Conservation (phyloP, 1,140 invertebrate species). For the Brachionus asplanchnoidis region DNA sequence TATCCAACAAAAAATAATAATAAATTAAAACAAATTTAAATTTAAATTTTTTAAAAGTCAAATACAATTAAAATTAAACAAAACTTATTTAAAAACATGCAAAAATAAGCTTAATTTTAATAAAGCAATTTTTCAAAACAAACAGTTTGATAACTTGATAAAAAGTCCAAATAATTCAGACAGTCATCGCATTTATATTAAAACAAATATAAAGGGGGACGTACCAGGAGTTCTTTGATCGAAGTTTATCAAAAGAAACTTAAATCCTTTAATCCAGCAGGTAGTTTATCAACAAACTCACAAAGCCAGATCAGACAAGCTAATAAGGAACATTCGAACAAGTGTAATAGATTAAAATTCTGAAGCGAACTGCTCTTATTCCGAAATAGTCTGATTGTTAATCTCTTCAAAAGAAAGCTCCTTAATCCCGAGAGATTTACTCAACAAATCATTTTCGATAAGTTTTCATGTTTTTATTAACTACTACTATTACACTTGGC, state of each 20-base stretch:
- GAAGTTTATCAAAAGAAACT: not conserved
- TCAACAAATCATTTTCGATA: not conserved
- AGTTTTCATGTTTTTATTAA: conserved; percentile 22
- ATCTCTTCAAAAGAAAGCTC: conserved; percentile 20
- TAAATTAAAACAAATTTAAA: too few relatives aligned
- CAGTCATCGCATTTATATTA: not conserved
- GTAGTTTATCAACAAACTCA: conserved; percentile 17
- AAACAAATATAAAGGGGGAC: not conserved
- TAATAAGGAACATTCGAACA: conserved; percentile 17
- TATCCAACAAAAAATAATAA: too few relatives aligned
- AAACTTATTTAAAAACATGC: too few relatives aligned
- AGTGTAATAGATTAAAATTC: not conserved
- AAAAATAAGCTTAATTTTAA: too few relatives aligned
- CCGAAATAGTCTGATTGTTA: conserved; percentile 30
- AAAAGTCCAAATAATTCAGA: not conserved
- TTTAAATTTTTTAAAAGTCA: too few relatives aligned
- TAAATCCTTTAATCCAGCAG: conserved; percentile 20
- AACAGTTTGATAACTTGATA: too few relatives aligned
- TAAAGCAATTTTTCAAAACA: too few relatives aligned
- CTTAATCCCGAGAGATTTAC: conserved; percentile 9
- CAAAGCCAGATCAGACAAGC: not conserved
- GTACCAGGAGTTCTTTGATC: conserved; percentile 14
- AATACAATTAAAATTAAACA: too few relatives aligned
- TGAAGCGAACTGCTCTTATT: not conserved
- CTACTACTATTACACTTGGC: conserved; percentile 33